Evolutionary conservation across 2,113 vertebrate species (phyloP), one percentile per base, ranked within the genome.

Genomic region (Oncorhynchus keta): DNA sequence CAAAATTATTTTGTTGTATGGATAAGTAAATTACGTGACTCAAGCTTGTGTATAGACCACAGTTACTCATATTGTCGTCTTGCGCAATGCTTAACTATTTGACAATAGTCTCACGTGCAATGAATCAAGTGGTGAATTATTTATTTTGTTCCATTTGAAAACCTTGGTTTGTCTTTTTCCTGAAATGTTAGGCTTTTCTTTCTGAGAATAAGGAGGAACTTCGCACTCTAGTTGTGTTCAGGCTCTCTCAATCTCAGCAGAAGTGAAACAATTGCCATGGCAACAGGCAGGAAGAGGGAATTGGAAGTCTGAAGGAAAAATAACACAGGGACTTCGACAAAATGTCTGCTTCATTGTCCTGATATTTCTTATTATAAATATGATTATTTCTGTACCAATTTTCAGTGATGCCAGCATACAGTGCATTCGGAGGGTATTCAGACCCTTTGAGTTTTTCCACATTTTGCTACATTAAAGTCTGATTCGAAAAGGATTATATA

Each of bases 271-370:
- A 22, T 70, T 70, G 32, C 39, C 39, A 70, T 70, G 32, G 39
- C 39, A 70, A 70, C 68, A 24, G 39, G n/a, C 32, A 48, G 18
- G 35, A 48, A 11, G 68, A 70, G 39, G 3, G 12, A 26, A 66
- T 66, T 8, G 24, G 24, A 66, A 24, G 64, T 66, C 68, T 49
- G 68, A 70, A 18, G 39, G 68, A 70, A 7, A 13, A 35, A 30
- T 22, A 66, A 32, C 7, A 39, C 66, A 30, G 16, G 57, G 66
- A 39, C 66, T 30, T 68, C 16, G 6, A 68, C 13, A 48, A 62
- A 68, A 68, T 68, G 16, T 48, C 66, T 68, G 66, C 66, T 32
- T 70, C 35, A 70, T 68, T 39, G 30, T 22, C 35, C 26, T 45
- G 32, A n/a, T 28, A 26, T 48, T 48, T n/a, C 20, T 48, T 1